phyloP scores from a whole-genome alignment of 37 sponge, comb jelly and placozoan species.

The Amphimedon queenslandica region DNA sequence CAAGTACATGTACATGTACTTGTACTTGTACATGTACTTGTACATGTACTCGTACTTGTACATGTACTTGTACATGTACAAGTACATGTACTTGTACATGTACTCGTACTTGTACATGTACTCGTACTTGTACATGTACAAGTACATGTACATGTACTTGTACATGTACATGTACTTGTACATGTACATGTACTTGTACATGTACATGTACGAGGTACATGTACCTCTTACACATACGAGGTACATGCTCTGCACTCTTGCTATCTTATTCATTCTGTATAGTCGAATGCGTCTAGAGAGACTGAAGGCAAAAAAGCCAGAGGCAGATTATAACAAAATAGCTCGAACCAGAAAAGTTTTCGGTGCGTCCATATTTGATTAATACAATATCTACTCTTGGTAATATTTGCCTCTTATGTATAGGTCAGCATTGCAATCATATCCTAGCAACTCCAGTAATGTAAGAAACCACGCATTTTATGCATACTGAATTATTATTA shows the following conservation, averaged over 20 bases:
- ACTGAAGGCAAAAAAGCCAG: background rate
- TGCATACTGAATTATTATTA: background rate
- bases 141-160: background rate
- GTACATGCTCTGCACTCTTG: background rate
- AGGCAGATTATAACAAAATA: constrained; percentile 18
- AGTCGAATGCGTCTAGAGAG: constrained; percentile 16
- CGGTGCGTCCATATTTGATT: constrained; percentile 14
- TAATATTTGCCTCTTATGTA: too few species aligned
- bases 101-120: background rate
- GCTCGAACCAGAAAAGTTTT: constrained; percentile 17
- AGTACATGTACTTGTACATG: background rate
- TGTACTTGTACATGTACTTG: constrained; percentile 2
- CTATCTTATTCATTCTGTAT: background rate
- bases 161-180: background rate
- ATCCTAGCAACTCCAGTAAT: too few species aligned
- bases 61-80: constrained; percentile 1
- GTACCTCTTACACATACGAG: background rate
- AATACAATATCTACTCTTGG: too few species aligned
- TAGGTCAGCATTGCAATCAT: too few species aligned
- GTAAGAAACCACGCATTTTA: too few species aligned
- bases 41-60: background rate
- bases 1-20: constrained; percentile 17
- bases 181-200: constrained; percentile 7
- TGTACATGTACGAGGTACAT: background rate
- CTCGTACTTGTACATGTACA: constrained; percentile 5